A percentile compares a stretch with the other conserved stretches of the same genome.
Evolutionary conservation across 1,140 invertebrate genomes (phyloP).

Genomic region (Drosophila rufa): DNA sequence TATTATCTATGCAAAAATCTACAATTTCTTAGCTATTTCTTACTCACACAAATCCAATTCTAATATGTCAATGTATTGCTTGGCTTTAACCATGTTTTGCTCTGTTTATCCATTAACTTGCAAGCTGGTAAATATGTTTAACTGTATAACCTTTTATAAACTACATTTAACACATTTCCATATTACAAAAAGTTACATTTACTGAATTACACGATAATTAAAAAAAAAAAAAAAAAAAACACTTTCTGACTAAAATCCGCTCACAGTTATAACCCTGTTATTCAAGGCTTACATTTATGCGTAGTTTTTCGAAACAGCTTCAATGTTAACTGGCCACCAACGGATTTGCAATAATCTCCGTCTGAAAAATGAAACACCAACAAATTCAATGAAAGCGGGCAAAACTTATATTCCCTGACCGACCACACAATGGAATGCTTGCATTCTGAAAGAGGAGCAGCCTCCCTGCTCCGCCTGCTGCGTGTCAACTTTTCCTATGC

Average conservation of each 20-base stretch:
- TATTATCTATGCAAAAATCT: too few relatives aligned
- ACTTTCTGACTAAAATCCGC: not conserved
- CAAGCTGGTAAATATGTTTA: too few relatives aligned
- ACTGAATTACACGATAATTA: too few relatives aligned
- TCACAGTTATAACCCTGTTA: not conserved
- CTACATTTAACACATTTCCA: too few relatives aligned
- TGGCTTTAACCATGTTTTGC: too few relatives aligned
- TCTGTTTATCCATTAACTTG: too few relatives aligned
- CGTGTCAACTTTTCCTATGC: constrained; percentile 43
- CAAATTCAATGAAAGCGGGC: constrained; percentile 21
- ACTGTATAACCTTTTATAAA: too few relatives aligned
- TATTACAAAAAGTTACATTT: too few relatives aligned
- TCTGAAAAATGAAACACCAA: constrained; percentile 2
- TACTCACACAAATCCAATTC: too few relatives aligned
- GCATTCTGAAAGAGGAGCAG: constrained; percentile 12
- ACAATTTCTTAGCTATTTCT: too few relatives aligned
- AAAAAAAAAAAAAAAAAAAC: too few relatives aligned
- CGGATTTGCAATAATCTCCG: not conserved
- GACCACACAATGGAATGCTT: constrained; percentile 16
- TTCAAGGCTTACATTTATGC: constrained; percentile 6
- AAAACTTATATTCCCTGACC: constrained; percentile 40
- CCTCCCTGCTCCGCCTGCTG: not conserved
- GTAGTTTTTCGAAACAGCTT: not conserved
- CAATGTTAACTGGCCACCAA: constrained; percentile 5
- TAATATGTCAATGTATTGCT: too few relatives aligned